A percentile compares a stretch with the other conserved stretches of the same genome.
phyloP scores from a whole-genome alignment of 2,888 invertebrate species.

The Drosophila putrida region DNA sequence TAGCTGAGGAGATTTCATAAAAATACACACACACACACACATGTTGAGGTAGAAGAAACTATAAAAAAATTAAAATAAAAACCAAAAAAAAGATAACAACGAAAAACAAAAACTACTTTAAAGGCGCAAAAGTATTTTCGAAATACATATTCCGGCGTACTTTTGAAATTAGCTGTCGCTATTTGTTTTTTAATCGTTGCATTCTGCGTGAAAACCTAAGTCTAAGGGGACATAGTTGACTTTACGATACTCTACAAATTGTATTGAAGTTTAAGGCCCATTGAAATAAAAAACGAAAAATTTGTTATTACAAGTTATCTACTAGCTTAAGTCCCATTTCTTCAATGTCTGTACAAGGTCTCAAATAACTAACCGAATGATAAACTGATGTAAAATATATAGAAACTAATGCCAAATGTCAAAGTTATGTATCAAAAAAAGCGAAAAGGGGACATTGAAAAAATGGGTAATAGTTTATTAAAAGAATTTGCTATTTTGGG shows the following conservation, averaged over 20 bases:
- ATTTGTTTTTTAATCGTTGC: conserved; percentile 42
- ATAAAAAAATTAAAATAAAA: conserved; percentile 64
- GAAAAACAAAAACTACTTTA: conserved; percentile 31
- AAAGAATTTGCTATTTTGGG: too few species aligned
- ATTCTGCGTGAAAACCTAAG: conserved; percentile 36
- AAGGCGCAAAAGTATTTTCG: conserved; percentile 48
- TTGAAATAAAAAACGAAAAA: neutral
- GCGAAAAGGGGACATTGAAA: too few species aligned
- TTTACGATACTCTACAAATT: conserved; percentile 33
- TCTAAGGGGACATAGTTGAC: neutral
- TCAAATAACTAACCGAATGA: too few species aligned
- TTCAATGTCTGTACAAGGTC: too few species aligned
- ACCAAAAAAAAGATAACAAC: conserved; percentile 40
- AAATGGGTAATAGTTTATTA: too few species aligned
- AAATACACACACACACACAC: conserved; percentile 38
- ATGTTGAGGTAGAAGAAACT: conserved; percentile 30
- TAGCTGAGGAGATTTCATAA: conserved; percentile 68
- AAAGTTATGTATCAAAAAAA: too few species aligned
- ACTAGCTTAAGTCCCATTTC: too few species aligned
- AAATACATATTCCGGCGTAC: conserved; percentile 60
- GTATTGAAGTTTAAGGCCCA: neutral
- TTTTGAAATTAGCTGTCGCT: conserved; percentile 46
- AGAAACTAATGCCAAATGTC: too few species aligned
- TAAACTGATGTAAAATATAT: too few species aligned
- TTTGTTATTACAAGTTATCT: too few species aligned